Evolutionary conservation across 1,140 invertebrate species (phyloP), one percentile per base, ranked within the genome.

Genomic region (Daktulosphaira vitifoliae): DNA sequence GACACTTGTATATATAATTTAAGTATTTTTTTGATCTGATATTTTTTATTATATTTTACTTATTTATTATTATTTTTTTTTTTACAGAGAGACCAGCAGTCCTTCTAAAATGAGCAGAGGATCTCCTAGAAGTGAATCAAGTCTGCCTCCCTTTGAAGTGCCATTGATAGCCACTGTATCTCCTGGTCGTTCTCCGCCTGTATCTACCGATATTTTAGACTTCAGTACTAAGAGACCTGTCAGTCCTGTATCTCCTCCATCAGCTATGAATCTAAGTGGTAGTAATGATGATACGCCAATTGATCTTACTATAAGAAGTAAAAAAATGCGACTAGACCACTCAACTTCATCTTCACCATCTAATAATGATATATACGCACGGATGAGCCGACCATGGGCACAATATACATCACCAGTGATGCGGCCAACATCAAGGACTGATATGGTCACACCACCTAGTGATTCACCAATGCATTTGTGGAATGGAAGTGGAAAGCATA

Each of bases 401-500:
- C 46, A 49, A 22, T 50, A 54, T 33, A 86, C 86, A n/a, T 85
- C 86, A 8, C 84, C 85, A 3, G 78, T 78, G 44, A 81, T 84
- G 39, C 67, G 64, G 66, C 85, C 84, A 73, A 76, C 88, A 1
- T 89, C 87, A 22, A 85, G 86, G 1, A 86, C 87, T 69, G 83
- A 82, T 25, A 81, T 79, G 26, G 72, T 78, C 15, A 51, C 49
- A 7, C 56, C 68, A 11, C 62, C 72, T 25, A 37, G 68, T 54
- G 70, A 71, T 54, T 33, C 29, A 6, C 25, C 65, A 38, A 68
- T 67, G 3, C 49, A 68, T 39, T 79, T 89, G 25, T 90, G 88
- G 88, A 89, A 90, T 72, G 87, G 87, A 33, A 89, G 89, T 75
- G 76, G 84, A 68, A 88, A 89, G 71, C 79, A 86, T 67, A n/a